Evolutionary conservation across 2,113 vertebrate genomes (phyloP).

Genomic region (Sminthopsis crassicaudata): DNA sequence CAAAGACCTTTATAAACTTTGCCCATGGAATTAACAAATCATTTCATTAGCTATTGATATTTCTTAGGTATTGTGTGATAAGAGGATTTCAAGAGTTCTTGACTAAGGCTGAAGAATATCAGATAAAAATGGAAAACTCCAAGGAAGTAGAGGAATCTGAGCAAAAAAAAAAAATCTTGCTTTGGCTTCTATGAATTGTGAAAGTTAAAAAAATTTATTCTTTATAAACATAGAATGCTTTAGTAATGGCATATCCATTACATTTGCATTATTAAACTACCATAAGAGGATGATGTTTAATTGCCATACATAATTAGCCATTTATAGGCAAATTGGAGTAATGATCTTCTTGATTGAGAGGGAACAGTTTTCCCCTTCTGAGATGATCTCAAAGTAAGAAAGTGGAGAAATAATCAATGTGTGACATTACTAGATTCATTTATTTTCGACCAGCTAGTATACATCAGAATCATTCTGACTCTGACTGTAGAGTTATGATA

Average conservation of each 20-base stretch:
- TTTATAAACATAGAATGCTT: not conserved
- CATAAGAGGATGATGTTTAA: not conserved
- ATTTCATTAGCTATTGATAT: slow-evolving; percentile 27
- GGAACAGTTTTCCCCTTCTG: not conserved
- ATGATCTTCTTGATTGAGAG: not conserved
- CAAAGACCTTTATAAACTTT: slow-evolving; percentile 20
- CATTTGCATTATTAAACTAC: not conserved
- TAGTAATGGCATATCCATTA: not conserved
- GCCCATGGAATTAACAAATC: slow-evolving; percentile 31
- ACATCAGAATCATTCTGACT: not conserved
- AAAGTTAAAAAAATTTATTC: not conserved
- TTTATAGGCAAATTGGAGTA: not conserved
- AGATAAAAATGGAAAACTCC: not conserved
- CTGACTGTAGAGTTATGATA: not conserved
- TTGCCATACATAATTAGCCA: not conserved
- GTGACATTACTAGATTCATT: not conserved
- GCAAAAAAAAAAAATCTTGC: not conserved
- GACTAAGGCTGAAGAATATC: not conserved
- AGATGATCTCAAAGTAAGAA: not conserved
- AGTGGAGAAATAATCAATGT: not conserved
- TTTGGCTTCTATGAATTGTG: not conserved
- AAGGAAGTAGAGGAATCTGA: not conserved
- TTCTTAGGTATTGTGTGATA: not conserved
- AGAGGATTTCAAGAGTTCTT: not conserved
- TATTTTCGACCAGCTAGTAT: not conserved